A percentile compares a stretch with the other conserved stretches of the same genome.
These are phyloP conservation scores for Microplitis manilae DNA, from an alignment of 2,888 invertebrate genomes.

Conservation along the genomic window DNA sequence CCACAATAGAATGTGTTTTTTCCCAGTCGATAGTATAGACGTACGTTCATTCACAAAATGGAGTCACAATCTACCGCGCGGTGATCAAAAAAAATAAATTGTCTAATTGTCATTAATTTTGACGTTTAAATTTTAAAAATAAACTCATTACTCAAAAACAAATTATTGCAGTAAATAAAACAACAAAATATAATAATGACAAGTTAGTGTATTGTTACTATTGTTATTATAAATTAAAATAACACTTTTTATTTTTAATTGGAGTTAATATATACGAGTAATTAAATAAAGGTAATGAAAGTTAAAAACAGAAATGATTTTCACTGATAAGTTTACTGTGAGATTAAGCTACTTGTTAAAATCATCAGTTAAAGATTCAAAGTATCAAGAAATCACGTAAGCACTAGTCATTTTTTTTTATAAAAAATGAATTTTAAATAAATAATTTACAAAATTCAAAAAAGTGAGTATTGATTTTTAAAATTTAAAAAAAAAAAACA, in stretches of 20 bases:
- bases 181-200: neutral
- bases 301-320: conserved; percentile 11
- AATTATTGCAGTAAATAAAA: neutral
- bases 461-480: conserved; percentile 1
- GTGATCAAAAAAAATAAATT: neutral
- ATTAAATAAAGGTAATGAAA: conserved; percentile 20
- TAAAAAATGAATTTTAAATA: neutral
- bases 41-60: conserved; percentile 20
- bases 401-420: neutral
- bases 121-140: neutral
- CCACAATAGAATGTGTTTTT: neutral
- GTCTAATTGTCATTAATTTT: neutral
- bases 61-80: conserved; percentile 7
- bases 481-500: neutral
- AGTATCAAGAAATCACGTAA: conserved; percentile 26
- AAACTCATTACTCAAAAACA: neutral
- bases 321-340: neutral
- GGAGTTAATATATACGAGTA: neutral
- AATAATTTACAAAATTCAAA: neutral
- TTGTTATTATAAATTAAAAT: neutral
- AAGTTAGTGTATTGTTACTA: neutral
- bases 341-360: neutral
- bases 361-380: neutral
- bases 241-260: neutral
- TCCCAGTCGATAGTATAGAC: conserved; percentile 25